Percentiles rank a stretch among this genome's conserved stretches.
These are phyloP conservation scores for Mohoua ochrocephala DNA, from an alignment of 2,113 vertebrate species.

Conservation along the genomic window DNA sequence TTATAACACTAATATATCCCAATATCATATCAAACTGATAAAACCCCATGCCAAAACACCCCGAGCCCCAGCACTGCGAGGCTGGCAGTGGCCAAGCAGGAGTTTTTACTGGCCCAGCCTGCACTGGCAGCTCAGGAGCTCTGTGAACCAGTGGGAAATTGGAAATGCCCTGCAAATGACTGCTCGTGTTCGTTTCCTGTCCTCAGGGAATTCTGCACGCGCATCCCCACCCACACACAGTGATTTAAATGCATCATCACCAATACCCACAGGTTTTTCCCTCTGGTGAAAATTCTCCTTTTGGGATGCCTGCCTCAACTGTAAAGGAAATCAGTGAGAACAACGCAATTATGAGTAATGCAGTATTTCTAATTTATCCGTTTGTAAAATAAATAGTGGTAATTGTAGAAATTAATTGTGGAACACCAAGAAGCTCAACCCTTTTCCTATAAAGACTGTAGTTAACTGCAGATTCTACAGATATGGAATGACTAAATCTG, in stretches of 20 bases:
- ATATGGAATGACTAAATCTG: background rate
- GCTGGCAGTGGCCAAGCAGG: background rate
- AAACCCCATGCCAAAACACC: background rate
- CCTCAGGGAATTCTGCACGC: background rate
- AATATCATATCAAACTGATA: accelerated
- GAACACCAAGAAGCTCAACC: background rate
- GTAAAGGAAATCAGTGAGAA: background rate
- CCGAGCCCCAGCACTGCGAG: accelerated
- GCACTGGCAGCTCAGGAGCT: background rate
- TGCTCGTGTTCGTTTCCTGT: background rate
- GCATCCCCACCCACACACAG: background rate
- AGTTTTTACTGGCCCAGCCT: background rate
- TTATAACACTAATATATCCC: background rate
- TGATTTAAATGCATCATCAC: background rate
- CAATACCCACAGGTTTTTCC: background rate
- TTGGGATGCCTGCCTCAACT: background rate
- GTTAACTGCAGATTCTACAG: background rate
- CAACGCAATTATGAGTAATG: background rate
- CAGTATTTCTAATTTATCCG: background rate
- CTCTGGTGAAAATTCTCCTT: background rate
- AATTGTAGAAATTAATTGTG: background rate
- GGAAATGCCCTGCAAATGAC: background rate
- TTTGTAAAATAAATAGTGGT: background rate
- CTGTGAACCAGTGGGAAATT: background rate
- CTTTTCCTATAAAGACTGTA: background rate